Evolutionary conservation across 1,140 invertebrate genomes (phyloP).

Genomic region (Philopotamus ludificatus): DNA sequence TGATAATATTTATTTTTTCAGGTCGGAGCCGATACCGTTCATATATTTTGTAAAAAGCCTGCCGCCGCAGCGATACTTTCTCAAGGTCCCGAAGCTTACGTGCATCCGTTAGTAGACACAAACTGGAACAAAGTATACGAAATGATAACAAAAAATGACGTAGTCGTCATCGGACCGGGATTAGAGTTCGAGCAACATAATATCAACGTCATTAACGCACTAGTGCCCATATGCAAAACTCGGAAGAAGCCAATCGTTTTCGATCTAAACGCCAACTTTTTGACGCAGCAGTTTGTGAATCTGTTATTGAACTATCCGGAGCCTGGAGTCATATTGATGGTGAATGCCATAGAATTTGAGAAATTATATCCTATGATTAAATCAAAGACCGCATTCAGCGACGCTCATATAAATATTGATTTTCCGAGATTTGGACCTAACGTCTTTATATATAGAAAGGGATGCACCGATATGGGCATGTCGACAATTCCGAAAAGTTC

Average conservation of each 20-base stretch:
- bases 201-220: conserved; percentile 47
- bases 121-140: conserved; percentile 51
- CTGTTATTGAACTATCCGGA: conserved; percentile 6
- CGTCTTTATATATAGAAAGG: conserved; percentile 24
- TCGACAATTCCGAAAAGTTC: conserved; percentile 48
- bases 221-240: conserved; percentile 48
- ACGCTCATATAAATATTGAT: conserved; percentile 25
- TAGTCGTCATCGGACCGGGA: conserved; percentile 74
- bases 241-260: conserved; percentile 67
- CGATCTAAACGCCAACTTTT: conserved; percentile 75
- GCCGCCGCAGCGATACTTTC: neutral
- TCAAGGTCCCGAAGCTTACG: conserved; percentile 65
- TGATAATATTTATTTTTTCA: neutral
- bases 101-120: conserved; percentile 67
- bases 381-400: conserved; percentile 29
- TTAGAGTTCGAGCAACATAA: conserved; percentile 62
- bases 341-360: conserved; percentile 73
- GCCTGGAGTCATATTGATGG: conserved; percentile 67
- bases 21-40: conserved; percentile 11
- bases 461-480: conserved; percentile 39
- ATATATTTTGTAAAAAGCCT: neutral
- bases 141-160: conserved; percentile 63
- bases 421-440: conserved; percentile 20
- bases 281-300: conserved; percentile 54
- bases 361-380: conserved; percentile 22